These are phyloP conservation scores for Ophioninae sp. DNA, from an alignment of 2,888 invertebrate genomes.

Conservation along the genomic window DNA sequence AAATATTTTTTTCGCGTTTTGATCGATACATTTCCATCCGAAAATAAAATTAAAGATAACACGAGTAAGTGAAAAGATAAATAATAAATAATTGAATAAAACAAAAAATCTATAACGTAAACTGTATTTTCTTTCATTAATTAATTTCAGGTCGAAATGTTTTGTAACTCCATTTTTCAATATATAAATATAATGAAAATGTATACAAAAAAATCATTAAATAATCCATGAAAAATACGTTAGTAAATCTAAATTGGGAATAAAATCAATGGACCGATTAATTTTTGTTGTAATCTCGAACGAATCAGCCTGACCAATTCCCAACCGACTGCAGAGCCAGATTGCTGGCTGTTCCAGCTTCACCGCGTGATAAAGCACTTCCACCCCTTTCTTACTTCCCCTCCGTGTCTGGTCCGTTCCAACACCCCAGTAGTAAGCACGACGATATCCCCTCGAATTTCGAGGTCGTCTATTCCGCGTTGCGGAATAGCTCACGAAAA, in stretches of 20 bases:
- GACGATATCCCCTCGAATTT: not conserved
- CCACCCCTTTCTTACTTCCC: not conserved
- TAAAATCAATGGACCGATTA: not conserved
- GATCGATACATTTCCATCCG: not conserved
- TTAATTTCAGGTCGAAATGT: too few species aligned
- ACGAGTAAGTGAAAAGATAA: not conserved
- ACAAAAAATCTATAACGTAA: not conserved
- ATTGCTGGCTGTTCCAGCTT: too few species aligned
- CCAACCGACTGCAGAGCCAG: too few species aligned
- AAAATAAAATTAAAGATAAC: not conserved
- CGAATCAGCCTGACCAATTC: not conserved
- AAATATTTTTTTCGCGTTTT: too few species aligned
- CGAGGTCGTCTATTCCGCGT: not conserved
- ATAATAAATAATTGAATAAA: not conserved
- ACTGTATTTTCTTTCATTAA: not conserved
- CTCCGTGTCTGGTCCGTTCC: not conserved
- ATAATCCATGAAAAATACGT: not conserved
- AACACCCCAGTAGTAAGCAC: not conserved
- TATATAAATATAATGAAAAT: not conserved
- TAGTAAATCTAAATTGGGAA: too few species aligned
- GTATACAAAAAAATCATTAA: not conserved
- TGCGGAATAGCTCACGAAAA: not conserved
- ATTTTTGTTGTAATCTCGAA: not conserved
- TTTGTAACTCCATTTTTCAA: not conserved
- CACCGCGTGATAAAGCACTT: not conserved